Base-by-base conservation (phyloP, 2,888 invertebrate species). In the Cosmopolites sordidus region DNA sequence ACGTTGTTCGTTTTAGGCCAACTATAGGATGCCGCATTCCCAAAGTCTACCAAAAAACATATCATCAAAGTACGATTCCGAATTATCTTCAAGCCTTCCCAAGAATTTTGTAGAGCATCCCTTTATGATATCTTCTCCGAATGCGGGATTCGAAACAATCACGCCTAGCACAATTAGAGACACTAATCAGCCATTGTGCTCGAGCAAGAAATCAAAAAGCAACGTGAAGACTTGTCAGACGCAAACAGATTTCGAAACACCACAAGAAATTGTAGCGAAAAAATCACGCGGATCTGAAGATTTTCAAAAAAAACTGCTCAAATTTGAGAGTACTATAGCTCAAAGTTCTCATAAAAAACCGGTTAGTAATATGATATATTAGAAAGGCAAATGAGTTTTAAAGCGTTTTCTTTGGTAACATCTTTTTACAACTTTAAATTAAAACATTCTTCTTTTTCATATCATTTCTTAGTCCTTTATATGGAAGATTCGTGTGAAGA, bases 141-240 rank as follows among this genome's bases (percentile, higher is more conserved):
- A 3, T 14, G 3, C 14, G 14, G 40, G 33, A 12, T 33, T 40
- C 15, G 40, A 40, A 16, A 16, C 16, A 16, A 37, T n/a, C n/a
- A 37, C n/a, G 14, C 37, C 3, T 8, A 22, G 22, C 8, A 22
- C 22, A 5, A 3, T 22, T 8, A 22, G 4, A 5, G 33, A 12
- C 3, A 4, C 33, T n/a, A 33, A 33, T n/a, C 3, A n/a, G n/a
- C 11, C 33, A 6, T n/a, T 33, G 11, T 33, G 12, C 11, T 33
- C 12, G 12, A 12, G 33, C n/a, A 33, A 1, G 15, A 29, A 30
- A 16, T 8, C 9, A 17, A 44, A 39, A 38, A 37, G 17, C n/a
- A 71, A 48, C 75, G 76, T 67, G 45, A 68, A 69, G 57, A 73
- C 73, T 0, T 67, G 69, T 4, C 70, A 74, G 57, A 74, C 74